A percentile compares a stretch with the other conserved stretches of the same genome.
phyloP scores from a whole-genome alignment of 2,113 vertebrate species.

The Conger conger region DNA sequence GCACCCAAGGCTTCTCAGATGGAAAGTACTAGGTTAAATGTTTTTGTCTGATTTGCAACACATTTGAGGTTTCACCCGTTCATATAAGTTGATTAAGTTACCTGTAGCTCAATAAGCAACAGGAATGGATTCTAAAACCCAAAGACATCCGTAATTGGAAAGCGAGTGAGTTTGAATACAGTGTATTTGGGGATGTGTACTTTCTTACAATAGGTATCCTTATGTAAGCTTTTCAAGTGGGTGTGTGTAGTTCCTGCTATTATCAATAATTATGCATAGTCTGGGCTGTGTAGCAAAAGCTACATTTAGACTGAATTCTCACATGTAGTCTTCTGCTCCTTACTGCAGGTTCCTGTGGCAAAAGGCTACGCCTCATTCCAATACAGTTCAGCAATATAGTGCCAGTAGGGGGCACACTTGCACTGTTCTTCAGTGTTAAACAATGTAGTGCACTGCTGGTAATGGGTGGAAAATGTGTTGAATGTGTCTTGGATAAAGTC shows the following conservation, averaged over 20 bases:
- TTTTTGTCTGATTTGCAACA: neutral
- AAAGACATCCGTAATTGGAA: neutral
- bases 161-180: neutral
- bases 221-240: neutral
- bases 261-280: neutral
- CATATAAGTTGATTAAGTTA: neutral
- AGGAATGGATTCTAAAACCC: neutral
- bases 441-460: constrained; percentile 10
- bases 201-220: neutral
- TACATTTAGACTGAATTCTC: neutral
- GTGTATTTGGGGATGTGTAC: neutral
- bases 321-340: neutral
- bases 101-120: neutral
- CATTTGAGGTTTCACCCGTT: neutral
- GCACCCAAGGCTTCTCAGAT: neutral
- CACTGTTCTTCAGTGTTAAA: constrained; percentile 21
- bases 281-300: neutral
- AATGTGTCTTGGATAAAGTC: neutral
- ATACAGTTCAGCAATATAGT: constrained; percentile 56
- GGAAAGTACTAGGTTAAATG: neutral
- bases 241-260: neutral
- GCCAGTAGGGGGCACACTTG: constrained; percentile 50
- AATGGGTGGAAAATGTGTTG: neutral
- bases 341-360: constrained; percentile 25
- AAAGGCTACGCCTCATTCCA: constrained; percentile 36